phyloP scores from a whole-genome alignment of 2,888 invertebrate genomes.

The Mesorhabditis spiculigera region DNA sequence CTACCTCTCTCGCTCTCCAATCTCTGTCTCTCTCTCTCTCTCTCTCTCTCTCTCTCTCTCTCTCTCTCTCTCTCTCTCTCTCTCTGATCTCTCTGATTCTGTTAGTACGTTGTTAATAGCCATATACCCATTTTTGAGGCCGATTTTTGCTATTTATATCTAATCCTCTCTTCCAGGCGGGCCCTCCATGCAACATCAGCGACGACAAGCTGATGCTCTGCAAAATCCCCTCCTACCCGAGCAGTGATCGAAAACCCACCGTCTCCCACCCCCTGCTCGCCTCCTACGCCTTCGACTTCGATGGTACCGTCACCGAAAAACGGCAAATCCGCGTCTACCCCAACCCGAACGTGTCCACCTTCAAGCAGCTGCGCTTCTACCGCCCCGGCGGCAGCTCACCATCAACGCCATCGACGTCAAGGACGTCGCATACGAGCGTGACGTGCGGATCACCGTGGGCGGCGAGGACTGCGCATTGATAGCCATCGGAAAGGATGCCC shows the following conservation, averaged over 20 bases:
- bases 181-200: slow-evolving; percentile 33
- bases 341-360: slow-evolving; percentile 36
- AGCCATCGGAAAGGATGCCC: slow-evolving; percentile 81
- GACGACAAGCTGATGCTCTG: slow-evolving; percentile 50
- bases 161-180: slow-evolving; percentile 13
- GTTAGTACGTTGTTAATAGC: too few species aligned
- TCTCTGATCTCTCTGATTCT: too few species aligned
- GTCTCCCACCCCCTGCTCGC: slow-evolving; percentile 70
- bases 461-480: slow-evolving; percentile 79
- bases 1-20: too few species aligned
- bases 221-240: slow-evolving; percentile 41
- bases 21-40: too few species aligned
- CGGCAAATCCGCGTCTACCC: slow-evolving; percentile 36
- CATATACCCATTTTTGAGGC: too few species aligned
- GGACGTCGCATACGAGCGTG: slow-evolving; percentile 67
- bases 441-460: slow-evolving; percentile 44
- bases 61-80: too few species aligned
- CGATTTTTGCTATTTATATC: too few species aligned
- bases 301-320: slow-evolving; percentile 70
- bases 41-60: too few species aligned
- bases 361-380: slow-evolving; percentile 35
- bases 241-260: slow-evolving; percentile 11
- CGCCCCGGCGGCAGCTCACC: slow-evolving; percentile 46
- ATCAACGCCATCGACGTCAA: slow-evolving; percentile 78
- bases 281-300: slow-evolving; percentile 92